Evolutionary conservation across 2,113 vertebrate genomes (phyloP).

Genomic region (Misgurnus mizolepis): DNA sequence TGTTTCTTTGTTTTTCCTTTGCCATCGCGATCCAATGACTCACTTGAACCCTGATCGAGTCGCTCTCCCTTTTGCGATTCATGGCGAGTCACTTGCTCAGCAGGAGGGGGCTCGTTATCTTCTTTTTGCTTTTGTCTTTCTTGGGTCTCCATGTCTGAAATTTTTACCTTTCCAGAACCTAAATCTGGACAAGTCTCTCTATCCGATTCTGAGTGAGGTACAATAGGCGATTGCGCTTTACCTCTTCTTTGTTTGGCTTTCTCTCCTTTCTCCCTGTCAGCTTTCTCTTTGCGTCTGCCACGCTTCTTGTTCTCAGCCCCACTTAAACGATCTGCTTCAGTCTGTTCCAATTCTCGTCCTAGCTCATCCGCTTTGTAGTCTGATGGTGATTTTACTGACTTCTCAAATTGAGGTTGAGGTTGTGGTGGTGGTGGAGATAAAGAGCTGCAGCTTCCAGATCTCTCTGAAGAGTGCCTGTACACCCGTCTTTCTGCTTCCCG

Average conservation of each 20-base stretch:
- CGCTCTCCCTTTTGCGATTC: slow-evolving; percentile 83
- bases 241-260: slow-evolving; percentile 84
- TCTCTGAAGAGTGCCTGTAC: slow-evolving; percentile 93
- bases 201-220: slow-evolving; percentile 83
- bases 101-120: slow-evolving; percentile 78
- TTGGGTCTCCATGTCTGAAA: slow-evolving; percentile 77
- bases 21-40: slow-evolving; percentile 83
- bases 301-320: slow-evolving; percentile 87
- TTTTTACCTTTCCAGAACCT: slow-evolving; percentile 78
- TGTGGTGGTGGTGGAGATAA: slow-evolving; percentile 83
- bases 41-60: slow-evolving; percentile 80
- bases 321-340: slow-evolving; percentile 78
- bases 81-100: slow-evolving; percentile 75
- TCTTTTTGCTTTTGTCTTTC: slow-evolving; percentile 84
- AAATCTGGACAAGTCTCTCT: slow-evolving; percentile 82
- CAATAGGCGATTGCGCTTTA: slow-evolving; percentile 87
- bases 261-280: slow-evolving; percentile 85
- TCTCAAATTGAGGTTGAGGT: slow-evolving; percentile 87
- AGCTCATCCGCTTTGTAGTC: slow-evolving; percentile 87
- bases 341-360: slow-evolving; percentile 81
- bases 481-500: slow-evolving; percentile 91
- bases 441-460: slow-evolving; percentile 93
- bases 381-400: slow-evolving; percentile 82
- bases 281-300: slow-evolving; percentile 86
- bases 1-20: slow-evolving; percentile 88